Percentiles rank a stretch among this genome's conserved stretches.
These are phyloP conservation scores for Agapostemon virescens DNA, from an alignment of 2,888 invertebrate species.

Conservation along the genomic window DNA sequence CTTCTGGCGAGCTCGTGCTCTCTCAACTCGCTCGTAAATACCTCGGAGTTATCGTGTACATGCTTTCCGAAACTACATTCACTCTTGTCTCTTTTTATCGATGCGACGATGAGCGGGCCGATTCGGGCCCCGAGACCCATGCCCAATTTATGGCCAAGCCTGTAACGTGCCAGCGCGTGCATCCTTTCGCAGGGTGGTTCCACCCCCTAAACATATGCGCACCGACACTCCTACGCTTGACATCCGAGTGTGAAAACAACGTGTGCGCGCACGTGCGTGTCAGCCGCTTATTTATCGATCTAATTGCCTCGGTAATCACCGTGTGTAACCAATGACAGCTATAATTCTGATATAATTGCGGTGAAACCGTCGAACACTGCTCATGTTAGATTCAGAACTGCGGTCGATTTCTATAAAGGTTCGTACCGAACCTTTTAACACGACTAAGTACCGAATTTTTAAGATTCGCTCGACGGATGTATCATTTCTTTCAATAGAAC, in stretches of 20 bases:
- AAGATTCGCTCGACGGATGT: too few species aligned
- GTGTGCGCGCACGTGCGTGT: conserved; percentile 42
- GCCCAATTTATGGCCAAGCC: conserved; percentile 14
- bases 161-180: neutral
- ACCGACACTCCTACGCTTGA: conserved; percentile 17
- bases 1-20: conserved; percentile 59
- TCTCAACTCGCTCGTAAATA: conserved; percentile 64
- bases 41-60: conserved; percentile 57
- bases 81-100: conserved; percentile 24
- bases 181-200: conserved; percentile 30
- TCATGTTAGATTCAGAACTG: neutral
- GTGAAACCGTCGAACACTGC: neutral
- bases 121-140: conserved; percentile 4
- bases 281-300: conserved; percentile 39
- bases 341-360: conserved; percentile 36
- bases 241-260: conserved; percentile 41
- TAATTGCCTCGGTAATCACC: conserved; percentile 48
- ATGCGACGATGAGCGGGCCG: neutral
- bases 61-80: conserved; percentile 43
- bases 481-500: too few species aligned
- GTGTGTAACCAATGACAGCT: conserved; percentile 33
- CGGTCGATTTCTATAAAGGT: neutral
- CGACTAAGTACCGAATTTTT: too few species aligned
- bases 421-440: too few species aligned
- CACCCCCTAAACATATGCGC: conserved; percentile 24